Percentiles rank a stretch among this genome's conserved stretches.
Evolutionary conservation across 2,113 vertebrate genomes (phyloP).

Genomic region (Ailurus styani): DNA sequence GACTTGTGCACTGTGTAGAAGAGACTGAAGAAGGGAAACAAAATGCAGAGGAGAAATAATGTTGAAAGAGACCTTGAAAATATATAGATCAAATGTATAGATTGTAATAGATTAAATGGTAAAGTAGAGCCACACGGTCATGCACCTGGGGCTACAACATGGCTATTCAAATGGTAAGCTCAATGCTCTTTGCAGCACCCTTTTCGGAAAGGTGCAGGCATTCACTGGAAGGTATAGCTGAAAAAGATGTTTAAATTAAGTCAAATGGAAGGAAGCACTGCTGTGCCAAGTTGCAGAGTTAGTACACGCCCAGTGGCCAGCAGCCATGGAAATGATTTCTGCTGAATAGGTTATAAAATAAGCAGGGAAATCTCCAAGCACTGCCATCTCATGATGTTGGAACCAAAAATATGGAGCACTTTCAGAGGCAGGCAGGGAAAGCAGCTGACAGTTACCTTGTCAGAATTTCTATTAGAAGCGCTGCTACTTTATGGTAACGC

Average conservation of each 20-base stretch:
- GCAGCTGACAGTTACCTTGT: neutral
- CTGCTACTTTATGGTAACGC: neutral
- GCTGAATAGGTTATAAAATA: slow-evolving; percentile 79
- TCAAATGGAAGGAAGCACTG: slow-evolving; percentile 39
- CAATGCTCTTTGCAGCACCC: neutral
- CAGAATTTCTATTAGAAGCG: slow-evolving; percentile 50
- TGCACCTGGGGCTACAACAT: neutral
- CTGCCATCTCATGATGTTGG: slow-evolving; percentile 11
- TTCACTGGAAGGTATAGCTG: neutral
- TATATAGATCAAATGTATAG: neutral
- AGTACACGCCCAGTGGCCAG: slow-evolving; percentile 66
- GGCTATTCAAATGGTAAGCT: neutral
- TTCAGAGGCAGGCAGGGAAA: slow-evolving; percentile 18
- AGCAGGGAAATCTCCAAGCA: slow-evolving; percentile 57
- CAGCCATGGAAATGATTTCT: slow-evolving; percentile 76
- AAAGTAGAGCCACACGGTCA: neutral
- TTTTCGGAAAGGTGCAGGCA: neutral
- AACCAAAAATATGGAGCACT: slow-evolving; percentile 24
- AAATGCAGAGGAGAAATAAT: neutral
- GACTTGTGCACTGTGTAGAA: neutral
- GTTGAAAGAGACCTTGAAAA: neutral
- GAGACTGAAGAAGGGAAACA: neutral
- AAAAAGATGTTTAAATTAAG: slow-evolving; percentile 47
- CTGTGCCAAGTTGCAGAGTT: slow-evolving; percentile 70
- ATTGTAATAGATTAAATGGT: neutral